phyloP scores from a whole-genome alignment of 2,113 vertebrate species.

The Balaeniceps rex region DNA sequence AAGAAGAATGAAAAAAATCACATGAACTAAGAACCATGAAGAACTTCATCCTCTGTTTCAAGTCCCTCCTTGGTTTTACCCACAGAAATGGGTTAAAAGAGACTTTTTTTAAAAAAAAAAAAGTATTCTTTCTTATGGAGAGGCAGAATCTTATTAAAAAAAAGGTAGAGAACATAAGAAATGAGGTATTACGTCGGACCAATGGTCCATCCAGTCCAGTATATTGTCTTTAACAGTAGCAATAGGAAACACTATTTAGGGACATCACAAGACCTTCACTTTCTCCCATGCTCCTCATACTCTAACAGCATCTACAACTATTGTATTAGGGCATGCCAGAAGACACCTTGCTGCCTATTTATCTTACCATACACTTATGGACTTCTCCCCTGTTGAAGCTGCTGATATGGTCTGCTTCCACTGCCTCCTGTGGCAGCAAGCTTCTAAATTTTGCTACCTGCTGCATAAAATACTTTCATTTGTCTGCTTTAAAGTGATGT shows the following conservation, averaged over 20 bases:
- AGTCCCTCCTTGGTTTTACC: background rate
- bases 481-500: background rate
- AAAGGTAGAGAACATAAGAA: background rate
- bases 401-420: background rate
- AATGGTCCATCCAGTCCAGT: background rate
- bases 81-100: background rate
- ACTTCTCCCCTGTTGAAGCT: background rate
- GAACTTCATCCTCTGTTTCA: background rate
- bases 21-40: background rate
- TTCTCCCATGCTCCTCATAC: background rate
- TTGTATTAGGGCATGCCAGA: background rate
- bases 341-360: background rate
- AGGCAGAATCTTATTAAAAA: background rate
- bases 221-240: background rate
- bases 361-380: background rate
- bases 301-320: background rate
- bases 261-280: background rate
- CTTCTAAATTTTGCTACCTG: background rate
- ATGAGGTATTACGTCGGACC: background rate
- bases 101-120: background rate
- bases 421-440: background rate
- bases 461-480: background rate
- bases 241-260: background rate
- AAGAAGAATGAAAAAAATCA: background rate
- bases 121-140: background rate